Base-by-base conservation (phyloP, 2,113 vertebrate species). In the Heterotis niloticus region DNA sequence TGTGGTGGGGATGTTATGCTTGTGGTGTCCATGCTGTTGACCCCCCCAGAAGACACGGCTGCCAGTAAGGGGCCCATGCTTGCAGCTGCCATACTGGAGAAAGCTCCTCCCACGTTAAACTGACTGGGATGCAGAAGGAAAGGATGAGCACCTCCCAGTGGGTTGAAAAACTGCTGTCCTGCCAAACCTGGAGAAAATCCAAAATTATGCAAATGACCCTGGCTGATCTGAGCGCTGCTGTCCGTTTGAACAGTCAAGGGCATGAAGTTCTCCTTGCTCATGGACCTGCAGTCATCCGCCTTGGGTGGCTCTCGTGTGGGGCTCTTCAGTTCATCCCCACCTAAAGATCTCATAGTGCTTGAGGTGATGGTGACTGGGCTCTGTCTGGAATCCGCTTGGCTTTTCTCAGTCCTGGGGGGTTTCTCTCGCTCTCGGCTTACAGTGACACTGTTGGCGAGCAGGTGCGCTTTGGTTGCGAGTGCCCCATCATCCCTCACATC, bases 61-160 rank as follows among this genome's bases (percentile, higher is more conserved):
- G 90, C 89, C 72, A 88, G 82, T 18, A 93, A 82, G 11, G 88
- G 86, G 24, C 91, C 93, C 87, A 91, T 86, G 0, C 89, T 85
- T 7, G 88, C 84, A 17, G 90, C 90, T 0, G 90, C 91, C 93
- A 94, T 92, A 67, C 91, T 83, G 80, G 89, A 91, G 88, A 95
- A 95, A n/a, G 92, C 88, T 0, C 91, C 87, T 20, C 94, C 92
- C 91, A 94, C 92, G 86, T 92, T 92, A 28, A 93, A 91, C 88
- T 91, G 93, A 79, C 93, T 62, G 0, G 93, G 90, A 84, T 91
- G 92, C 75, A 93, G 85, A 62, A 94, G 91, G 24, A 92, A 82
- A 1, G 93, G 93, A 72, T 88, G 87, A 69, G 91, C 88, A 10
- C 89, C 88, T 4, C 89, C 87, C 75, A 90, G 26, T 0, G 91